These are phyloP conservation scores for Scaptomyza flava DNA, from an alignment of 2,888 invertebrate genomes.

Conservation along the genomic window DNA sequence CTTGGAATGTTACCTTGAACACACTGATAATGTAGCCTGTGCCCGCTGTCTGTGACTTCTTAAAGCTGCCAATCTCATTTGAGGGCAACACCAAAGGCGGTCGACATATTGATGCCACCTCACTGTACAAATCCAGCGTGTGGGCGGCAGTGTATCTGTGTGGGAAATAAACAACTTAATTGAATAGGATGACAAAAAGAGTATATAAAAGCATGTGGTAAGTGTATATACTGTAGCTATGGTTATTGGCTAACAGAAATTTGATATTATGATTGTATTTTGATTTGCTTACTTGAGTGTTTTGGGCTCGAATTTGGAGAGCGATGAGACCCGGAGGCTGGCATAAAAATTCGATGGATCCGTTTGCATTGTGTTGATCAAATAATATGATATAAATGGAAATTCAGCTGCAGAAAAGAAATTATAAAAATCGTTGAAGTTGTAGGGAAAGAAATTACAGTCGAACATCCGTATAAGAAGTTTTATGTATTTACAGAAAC, in stretches of 20 bases:
- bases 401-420: constrained; percentile 89
- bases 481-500: too few species aligned
- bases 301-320: constrained; percentile 94
- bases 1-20: constrained; percentile 87
- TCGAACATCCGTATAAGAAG: too few species aligned
- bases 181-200: constrained; percentile 1
- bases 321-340: constrained; percentile 92
- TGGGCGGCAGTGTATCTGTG: constrained; percentile 93
- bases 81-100: constrained; percentile 89
- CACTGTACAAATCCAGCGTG: constrained; percentile 94
- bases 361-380: constrained; percentile 94
- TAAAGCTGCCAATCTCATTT: constrained; percentile 90
- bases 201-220: not conserved
- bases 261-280: not conserved
- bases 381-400: constrained; percentile 95
- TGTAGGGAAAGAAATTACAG: too few species aligned
- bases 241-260: not conserved
- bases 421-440: not conserved
- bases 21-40: constrained; percentile 97
- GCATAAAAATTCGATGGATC: constrained; percentile 94
- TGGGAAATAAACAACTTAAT: constrained; percentile 5
- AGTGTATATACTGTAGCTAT: not conserved
- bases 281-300: constrained; percentile 84
- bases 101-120: constrained; percentile 95
- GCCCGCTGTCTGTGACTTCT: constrained; percentile 91